Conservation (phyloP, 2,888 invertebrate species). For the Nebria salina region DNA sequence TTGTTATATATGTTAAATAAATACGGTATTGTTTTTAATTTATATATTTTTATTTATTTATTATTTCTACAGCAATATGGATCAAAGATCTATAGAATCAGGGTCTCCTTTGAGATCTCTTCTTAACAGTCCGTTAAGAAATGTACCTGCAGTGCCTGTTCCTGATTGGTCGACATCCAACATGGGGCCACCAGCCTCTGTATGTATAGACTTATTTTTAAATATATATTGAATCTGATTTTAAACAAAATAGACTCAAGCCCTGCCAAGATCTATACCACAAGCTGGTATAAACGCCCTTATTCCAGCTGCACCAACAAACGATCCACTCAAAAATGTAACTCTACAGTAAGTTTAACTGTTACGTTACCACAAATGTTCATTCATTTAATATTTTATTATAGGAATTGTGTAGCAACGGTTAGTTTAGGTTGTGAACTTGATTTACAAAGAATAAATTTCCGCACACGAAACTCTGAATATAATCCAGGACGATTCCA, state of each 20-base stretch:
- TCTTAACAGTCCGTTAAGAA: conserved; percentile 59
- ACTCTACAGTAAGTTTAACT: conserved; percentile 58
- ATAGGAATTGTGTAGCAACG: conserved; percentile 83
- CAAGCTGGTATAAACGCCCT: conserved; percentile 43
- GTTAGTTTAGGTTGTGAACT: conserved; percentile 78
- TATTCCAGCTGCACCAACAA: conserved; percentile 51
- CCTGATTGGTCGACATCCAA: conserved; percentile 59
- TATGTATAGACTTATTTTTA: conserved; percentile 5
- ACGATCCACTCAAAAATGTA: conserved; percentile 68
- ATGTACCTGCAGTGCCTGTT: conserved; percentile 59
- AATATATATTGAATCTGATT: neutral
- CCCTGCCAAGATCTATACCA: conserved; percentile 28
- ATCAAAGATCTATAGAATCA: conserved; percentile 52
- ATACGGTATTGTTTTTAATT: neutral
- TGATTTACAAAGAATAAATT: conserved; percentile 78
- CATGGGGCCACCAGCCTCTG: conserved; percentile 46
- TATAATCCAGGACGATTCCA: conserved; percentile 85
- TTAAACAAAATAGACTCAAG: conserved; percentile 13
- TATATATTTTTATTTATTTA: neutral
- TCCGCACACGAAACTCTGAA: conserved; percentile 82
- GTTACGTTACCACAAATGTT: conserved; percentile 9
- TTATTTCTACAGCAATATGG: conserved; percentile 44
- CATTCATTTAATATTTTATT: conserved; percentile 53
- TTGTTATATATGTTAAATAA: neutral
- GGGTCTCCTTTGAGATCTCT: conserved; percentile 59